Percentiles rank a stretch among this genome's conserved stretches.
These are phyloP conservation scores for Sciurus vulgaris DNA, from an alignment of 2,797 vertebrate species.

Conservation along the genomic window DNA sequence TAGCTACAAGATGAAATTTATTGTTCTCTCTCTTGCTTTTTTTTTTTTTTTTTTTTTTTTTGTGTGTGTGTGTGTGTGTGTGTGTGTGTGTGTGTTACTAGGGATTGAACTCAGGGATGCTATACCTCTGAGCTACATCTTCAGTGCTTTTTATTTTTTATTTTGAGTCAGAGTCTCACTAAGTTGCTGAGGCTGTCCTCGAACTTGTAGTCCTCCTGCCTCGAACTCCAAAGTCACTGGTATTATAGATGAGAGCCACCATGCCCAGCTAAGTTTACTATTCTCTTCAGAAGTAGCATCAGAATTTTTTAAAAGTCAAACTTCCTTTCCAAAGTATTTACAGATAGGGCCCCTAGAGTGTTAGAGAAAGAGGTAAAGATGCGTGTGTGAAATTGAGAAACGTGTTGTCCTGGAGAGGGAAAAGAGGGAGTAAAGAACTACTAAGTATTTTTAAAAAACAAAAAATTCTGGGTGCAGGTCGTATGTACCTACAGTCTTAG, in stretches of 20 bases:
- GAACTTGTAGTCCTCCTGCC: too few relatives aligned
- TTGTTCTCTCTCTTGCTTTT: too few relatives aligned
- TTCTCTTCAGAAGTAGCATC: constrained; percentile 18
- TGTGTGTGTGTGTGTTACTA: too few relatives aligned
- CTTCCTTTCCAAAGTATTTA: constrained; percentile 30
- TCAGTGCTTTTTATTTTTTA: too few relatives aligned
- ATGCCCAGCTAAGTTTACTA: neutral
- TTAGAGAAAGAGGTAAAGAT: neutral
- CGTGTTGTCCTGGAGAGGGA: neutral
- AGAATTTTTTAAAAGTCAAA: constrained; percentile 15
- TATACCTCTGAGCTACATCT: too few relatives aligned
- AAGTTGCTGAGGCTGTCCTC: too few relatives aligned
- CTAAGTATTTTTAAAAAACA: neutral
- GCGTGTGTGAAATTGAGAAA: too few relatives aligned
- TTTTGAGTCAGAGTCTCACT: too few relatives aligned
- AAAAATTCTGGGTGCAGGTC: neutral
- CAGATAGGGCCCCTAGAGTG: neutral
- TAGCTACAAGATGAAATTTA: neutral
- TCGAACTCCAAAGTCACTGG: too few relatives aligned
- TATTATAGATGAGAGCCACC: too few relatives aligned
- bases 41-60: neutral
- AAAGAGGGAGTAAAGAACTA: neutral
- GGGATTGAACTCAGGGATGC: too few relatives aligned
- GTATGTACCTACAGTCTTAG: neutral
- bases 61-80: too few relatives aligned